Percentiles rank a stretch among this genome's conserved stretches.
phyloP scores from a whole-genome alignment of 2,113 vertebrate genomes.

The Xyrauchen texanus region DNA sequence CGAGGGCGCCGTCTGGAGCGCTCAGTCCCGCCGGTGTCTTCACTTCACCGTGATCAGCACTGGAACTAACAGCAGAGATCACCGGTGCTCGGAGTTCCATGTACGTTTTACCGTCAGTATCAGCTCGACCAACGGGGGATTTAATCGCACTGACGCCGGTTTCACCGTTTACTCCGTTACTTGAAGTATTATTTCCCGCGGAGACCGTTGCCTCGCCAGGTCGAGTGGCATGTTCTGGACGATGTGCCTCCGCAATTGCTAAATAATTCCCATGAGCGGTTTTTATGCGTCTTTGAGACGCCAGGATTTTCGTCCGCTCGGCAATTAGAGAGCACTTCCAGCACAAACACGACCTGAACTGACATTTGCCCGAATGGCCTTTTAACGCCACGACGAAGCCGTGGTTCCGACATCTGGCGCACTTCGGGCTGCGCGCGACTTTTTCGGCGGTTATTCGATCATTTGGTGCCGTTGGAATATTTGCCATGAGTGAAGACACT shows the following conservation, averaged over 20 bases:
- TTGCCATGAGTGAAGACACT: background rate
- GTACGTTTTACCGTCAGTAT: background rate
- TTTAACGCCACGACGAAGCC: conserved; percentile 80
- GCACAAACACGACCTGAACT: conserved; percentile 78
- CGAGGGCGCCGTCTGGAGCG: background rate
- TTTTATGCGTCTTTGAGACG: conserved; percentile 73
- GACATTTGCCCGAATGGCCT: conserved; percentile 79
- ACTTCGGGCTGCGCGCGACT: conserved; percentile 74
- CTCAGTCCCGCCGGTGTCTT: background rate
- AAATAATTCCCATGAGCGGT: conserved; percentile 41
- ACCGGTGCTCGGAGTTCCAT: conserved; percentile 22
- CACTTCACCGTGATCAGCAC: background rate
- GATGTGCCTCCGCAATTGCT: background rate
- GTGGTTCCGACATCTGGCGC: conserved; percentile 82
- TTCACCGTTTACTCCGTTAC: background rate
- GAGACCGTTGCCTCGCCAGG: background rate
- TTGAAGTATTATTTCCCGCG: background rate
- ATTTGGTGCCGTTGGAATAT: background rate
- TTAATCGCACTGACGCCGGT: background rate
- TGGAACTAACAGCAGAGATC: background rate
- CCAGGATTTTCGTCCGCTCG: conserved; percentile 81
- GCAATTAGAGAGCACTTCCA: conserved; percentile 81
- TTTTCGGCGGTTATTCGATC: background rate
- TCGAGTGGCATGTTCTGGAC: background rate
- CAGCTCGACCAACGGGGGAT: background rate